Evolutionary conservation across 2,113 vertebrate genomes (phyloP), one percentile per base, ranked within the genome.

Genomic region (Alligator sinensis): DNA sequence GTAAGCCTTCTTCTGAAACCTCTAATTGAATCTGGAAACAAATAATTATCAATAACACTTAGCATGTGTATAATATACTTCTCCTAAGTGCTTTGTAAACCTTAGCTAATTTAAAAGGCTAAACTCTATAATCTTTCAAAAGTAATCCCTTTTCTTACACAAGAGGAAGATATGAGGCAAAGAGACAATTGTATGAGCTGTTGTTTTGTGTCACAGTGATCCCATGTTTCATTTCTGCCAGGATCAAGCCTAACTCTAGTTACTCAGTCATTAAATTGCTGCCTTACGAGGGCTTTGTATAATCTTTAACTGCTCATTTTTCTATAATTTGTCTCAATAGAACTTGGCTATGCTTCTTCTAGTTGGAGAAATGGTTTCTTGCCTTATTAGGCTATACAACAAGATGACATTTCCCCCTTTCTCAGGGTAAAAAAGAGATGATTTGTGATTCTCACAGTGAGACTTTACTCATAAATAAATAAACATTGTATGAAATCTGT

Each of bases 261-360:
- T 94, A 55, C 58, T 92, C 91, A 63, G 70, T 77, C 91, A 80
- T 83, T 96, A 93, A 94, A 95, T 90, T 62, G 0, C 11, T 83
- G 89, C 91, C 70, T 62, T 64, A 80, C 19, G 10, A 0, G 14
- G 16, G 25, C 74, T 74, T 80, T 68, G 74, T 38, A 77, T 75
- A 34, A 58, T 19, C 61, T 84, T 25, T 82, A 92, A 57, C 89
- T 87, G 63, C 17, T 70, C 22, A 27, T 92, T 95, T 85, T 87
- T 68, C 75, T 86, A 2, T 81, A 59, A 89, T 89, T 87, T 93
- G 82, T 89, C 87, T 90, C 84, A 91, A 84, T 88, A 91, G 64
- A 0, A 1, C 28, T 87, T 72, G n/a, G 54, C 72, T 89, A 60
- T 80, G 70, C 74, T 87, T 77, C 81, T 25, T 47, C 72, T 93